Percentiles rank a stretch among this genome's conserved stretches.
phyloP scores from a whole-genome alignment of 2,797 vertebrate genomes.

The Chaetodon trifasciatus region DNA sequence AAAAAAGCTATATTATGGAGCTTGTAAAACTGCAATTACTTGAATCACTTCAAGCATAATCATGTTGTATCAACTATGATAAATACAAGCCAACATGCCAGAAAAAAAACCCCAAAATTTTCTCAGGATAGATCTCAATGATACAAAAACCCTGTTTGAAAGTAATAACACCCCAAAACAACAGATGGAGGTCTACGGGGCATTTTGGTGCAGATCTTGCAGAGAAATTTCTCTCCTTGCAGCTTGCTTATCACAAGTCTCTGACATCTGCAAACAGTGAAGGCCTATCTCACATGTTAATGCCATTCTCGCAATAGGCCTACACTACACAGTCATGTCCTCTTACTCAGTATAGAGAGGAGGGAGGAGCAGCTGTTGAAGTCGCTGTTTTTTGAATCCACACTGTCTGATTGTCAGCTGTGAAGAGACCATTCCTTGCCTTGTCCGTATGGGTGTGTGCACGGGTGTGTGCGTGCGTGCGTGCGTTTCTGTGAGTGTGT shows the following conservation, averaged over 20 bases:
- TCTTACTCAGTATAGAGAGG: slow-evolving; percentile 4
- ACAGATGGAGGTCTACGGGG: background rate
- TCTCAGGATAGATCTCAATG: background rate
- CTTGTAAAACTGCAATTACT: background rate
- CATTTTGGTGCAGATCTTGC: slow-evolving; percentile 36
- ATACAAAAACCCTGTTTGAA: background rate
- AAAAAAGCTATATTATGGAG: background rate
- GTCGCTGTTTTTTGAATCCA: slow-evolving; percentile 11
- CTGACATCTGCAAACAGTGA: slow-evolving; percentile 67
- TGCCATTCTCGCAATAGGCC: slow-evolving; percentile 44
- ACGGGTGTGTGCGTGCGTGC: no score
- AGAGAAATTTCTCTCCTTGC: slow-evolving; percentile 36
- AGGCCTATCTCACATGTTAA: slow-evolving; percentile 54
- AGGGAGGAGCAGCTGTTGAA: background rate
- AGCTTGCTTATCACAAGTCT: slow-evolving; percentile 63
- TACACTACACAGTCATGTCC: slow-evolving; percentile 25
- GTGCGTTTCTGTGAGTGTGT: no score
- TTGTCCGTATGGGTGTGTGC: no score
- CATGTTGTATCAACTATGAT: background rate
- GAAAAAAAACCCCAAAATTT: background rate
- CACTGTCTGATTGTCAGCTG: slow-evolving; percentile 8
- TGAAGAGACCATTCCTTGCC: no score
- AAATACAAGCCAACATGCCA: background rate
- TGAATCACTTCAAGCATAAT: slow-evolving; percentile 13
- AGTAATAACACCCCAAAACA: background rate